Percentiles rank a stretch among this genome's conserved stretches.
These are phyloP conservation scores for Torymus texanus DNA, from an alignment of 2,888 invertebrate species.

Conservation along the genomic window DNA sequence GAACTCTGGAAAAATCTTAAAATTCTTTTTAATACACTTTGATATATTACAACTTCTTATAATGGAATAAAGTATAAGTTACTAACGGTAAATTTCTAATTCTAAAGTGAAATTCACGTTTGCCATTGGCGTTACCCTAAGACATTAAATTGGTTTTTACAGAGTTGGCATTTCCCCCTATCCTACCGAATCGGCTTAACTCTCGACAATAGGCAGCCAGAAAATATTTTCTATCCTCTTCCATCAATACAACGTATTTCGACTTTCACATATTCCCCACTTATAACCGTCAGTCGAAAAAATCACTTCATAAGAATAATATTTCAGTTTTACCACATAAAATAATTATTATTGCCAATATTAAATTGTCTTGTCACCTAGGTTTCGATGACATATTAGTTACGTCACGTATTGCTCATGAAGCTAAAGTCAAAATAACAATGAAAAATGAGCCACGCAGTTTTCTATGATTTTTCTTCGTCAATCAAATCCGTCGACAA, in stretches of 20 bases:
- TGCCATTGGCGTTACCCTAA: conserved; percentile 31
- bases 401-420: too few relatives aligned
- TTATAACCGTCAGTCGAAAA: neutral
- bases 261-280: too few relatives aligned
- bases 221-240: conserved; percentile 34
- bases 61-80: too few relatives aligned
- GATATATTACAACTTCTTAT: too few relatives aligned
- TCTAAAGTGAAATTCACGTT: conserved; percentile 21
- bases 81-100: too few relatives aligned
- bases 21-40: too few relatives aligned
- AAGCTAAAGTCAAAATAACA: too few relatives aligned
- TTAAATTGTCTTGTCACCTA: too few relatives aligned
- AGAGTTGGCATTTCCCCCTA: neutral
- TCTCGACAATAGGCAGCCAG: conserved; percentile 37
- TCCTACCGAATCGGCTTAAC: conserved; percentile 41
- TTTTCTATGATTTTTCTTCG: conserved; percentile 10
- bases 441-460: neutral
- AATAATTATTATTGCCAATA: too few relatives aligned
- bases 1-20: neutral
- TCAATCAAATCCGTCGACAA: conserved; percentile 43
- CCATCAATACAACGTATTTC: conserved; percentile 13
- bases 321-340: too few relatives aligned
- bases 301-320: conserved; percentile 2
- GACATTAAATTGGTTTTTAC: conserved; percentile 43
- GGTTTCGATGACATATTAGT: too few relatives aligned